Evolutionary conservation across 2,888 invertebrate species (phyloP), one percentile per base, ranked within the genome.

Genomic region (Caenorhabditis auriculariae): DNA sequence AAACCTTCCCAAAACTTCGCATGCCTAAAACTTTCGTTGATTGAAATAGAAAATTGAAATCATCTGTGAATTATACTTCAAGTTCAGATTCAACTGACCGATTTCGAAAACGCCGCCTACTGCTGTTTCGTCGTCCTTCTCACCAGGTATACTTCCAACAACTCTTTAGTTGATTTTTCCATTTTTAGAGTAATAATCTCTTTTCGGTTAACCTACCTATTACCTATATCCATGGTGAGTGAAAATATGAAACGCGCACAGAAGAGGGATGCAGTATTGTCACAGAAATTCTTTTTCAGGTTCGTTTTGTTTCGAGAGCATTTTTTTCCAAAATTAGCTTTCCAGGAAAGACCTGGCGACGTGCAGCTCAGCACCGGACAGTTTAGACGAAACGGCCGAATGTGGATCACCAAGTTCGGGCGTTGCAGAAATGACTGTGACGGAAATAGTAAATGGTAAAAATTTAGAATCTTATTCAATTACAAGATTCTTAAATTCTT

Each of bases 71-170:
- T n/a, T n/a, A n/a, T n/a, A n/a, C n/a, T n/a, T n/a, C n/a, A n/a
- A n/a, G n/a, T 9, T 9, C 66, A 72, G 63, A 90, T 93, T 24
- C 98, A 99, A 84, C 87, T 96, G 73, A 95, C 96, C 0, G 96
- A 98, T 85, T 96, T 96, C 85, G 98, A 99, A 85, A 99, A 98
- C 85, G 96, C 98, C 0, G 96, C 96, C 5, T 90, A 92, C 78
- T 93, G 93, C 19, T 93, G 93, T 82, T 98, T 98, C 83, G 89
- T 98, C 17, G 96, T 98, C 21, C 86, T 98, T 43, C 86, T 99
- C 62, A 98, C 96, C 0, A 38, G 77, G 68, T 70, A 53, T 4
- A 27, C 38, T 38, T 21, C 24, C 51, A 15, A 17, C 7, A 7
- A n/a, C n/a, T 27, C 51, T 17, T 26, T 7, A 12, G 17, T n/a